Percentiles rank a stretch among this genome's conserved stretches.
Conservation (phyloP, 1,140 invertebrate species). For the Zeugodacus cucurbitae region DNA sequence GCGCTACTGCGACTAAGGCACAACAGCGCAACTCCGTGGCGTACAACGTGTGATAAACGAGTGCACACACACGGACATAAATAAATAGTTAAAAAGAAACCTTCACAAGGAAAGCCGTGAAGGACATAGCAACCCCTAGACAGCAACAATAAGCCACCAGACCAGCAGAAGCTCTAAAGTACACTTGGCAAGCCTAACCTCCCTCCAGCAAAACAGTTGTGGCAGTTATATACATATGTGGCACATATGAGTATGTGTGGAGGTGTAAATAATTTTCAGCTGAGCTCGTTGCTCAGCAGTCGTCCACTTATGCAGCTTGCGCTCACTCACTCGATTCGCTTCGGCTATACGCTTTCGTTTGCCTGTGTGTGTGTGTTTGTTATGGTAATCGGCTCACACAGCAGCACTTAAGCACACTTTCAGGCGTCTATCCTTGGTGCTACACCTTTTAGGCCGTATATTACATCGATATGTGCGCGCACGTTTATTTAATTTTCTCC, state of each 20-base stretch:
- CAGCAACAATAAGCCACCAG: neutral
- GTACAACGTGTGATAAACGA: neutral
- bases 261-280: neutral
- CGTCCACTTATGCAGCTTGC: conserved; percentile 17
- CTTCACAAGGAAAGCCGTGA: neutral
- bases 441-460: neutral
- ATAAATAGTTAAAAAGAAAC: neutral
- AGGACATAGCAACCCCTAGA: neutral
- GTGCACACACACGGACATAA: neutral
- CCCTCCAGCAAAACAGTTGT: neutral
- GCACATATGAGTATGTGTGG: neutral
- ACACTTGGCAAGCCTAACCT: neutral
- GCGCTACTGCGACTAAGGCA: neutral
- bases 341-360: neutral
- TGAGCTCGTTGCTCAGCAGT: conserved; percentile 35
- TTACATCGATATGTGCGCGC: neutral
- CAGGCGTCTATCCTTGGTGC: neutral
- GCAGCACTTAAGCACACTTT: neutral
- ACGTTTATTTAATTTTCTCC: conserved; percentile 1
- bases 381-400: neutral
- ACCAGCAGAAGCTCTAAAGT: neutral
- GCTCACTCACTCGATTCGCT: conserved; percentile 28
- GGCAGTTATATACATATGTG: too few relatives aligned
- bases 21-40: conserved; percentile 31
- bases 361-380: neutral